A percentile compares a stretch with the other conserved stretches of the same genome.
Evolutionary conservation across 1,140 invertebrate genomes (phyloP).

Genomic region (Physella acuta): DNA sequence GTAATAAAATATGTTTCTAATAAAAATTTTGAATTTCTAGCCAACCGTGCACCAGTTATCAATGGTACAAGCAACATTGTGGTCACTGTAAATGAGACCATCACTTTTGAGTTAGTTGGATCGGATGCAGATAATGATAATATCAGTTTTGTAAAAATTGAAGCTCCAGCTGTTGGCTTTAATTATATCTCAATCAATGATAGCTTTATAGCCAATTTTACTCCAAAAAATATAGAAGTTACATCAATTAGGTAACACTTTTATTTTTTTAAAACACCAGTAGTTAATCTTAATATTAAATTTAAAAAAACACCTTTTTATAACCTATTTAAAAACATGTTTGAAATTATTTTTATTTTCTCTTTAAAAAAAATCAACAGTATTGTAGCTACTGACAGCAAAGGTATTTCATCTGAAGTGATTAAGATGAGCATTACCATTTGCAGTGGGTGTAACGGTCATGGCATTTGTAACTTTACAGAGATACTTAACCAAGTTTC

Average conservation of each 20-base stretch:
- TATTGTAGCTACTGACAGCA: too few relatives aligned
- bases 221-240: neutral
- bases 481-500: neutral
- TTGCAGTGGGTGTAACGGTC: neutral
- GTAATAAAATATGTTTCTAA: too few relatives aligned
- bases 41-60: slow-evolving; percentile 16
- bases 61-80: slow-evolving; percentile 4
- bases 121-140: slow-evolving; percentile 15
- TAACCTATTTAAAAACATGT: neutral
- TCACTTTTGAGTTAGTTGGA: neutral
- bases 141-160: neutral
- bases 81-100: slow-evolving; percentile 15
- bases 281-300: neutral
- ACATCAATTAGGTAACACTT: slow-evolving; percentile 9
- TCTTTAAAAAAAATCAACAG: too few relatives aligned
- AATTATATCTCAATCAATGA: neutral
- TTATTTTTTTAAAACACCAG: neutral
- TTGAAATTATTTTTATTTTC: too few relatives aligned
- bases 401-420: neutral
- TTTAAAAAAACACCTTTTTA: neutral
- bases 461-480: slow-evolving; percentile 2
- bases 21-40: too few relatives aligned
- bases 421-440: neutral
- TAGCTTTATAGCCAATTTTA: neutral
- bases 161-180: neutral